phyloP scores from a whole-genome alignment of 2,113 vertebrate species.

The Tenebrosternarchus preto region DNA sequence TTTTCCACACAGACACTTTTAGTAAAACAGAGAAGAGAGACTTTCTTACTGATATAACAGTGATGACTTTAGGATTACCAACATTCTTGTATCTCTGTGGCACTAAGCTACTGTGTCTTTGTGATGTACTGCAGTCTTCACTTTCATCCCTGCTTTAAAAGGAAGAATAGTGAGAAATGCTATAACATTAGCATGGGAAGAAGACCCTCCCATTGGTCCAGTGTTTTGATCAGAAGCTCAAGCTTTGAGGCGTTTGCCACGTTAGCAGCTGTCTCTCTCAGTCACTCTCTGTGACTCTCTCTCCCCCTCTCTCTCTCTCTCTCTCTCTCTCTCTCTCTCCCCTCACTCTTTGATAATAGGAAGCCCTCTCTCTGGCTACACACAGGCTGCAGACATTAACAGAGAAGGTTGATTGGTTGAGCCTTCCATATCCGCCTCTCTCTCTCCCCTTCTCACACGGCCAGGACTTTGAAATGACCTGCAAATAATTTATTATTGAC shows the following conservation, averaged over 20 bases:
- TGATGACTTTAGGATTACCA: too few relatives aligned
- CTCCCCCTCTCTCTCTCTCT: not conserved
- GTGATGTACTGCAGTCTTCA: not conserved
- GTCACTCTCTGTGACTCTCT: not conserved
- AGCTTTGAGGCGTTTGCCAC: not conserved
- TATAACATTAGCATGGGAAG: too few relatives aligned
- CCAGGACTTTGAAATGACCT: not conserved
- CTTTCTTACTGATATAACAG: too few relatives aligned
- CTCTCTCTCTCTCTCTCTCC: not conserved
- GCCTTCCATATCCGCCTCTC: too few relatives aligned
- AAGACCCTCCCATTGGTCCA: not conserved
- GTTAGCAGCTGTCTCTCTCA: constrained; percentile 4
- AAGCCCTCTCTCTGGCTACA: not conserved
- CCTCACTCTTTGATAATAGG: not conserved
- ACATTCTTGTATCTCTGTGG: too few relatives aligned
- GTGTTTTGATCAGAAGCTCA: constrained; percentile 22
- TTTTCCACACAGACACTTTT: too few relatives aligned
- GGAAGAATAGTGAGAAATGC: not conserved
- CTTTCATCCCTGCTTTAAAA: not conserved
- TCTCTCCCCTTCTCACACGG: too few relatives aligned
- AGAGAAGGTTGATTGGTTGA: too few relatives aligned
- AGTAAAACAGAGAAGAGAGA: too few relatives aligned
- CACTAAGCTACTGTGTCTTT: too few relatives aligned
- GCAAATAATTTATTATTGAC: not conserved
- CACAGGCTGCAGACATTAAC: not conserved